Conservation (phyloP, 2,113 vertebrate genomes). For the Climacteris rufus region DNA sequence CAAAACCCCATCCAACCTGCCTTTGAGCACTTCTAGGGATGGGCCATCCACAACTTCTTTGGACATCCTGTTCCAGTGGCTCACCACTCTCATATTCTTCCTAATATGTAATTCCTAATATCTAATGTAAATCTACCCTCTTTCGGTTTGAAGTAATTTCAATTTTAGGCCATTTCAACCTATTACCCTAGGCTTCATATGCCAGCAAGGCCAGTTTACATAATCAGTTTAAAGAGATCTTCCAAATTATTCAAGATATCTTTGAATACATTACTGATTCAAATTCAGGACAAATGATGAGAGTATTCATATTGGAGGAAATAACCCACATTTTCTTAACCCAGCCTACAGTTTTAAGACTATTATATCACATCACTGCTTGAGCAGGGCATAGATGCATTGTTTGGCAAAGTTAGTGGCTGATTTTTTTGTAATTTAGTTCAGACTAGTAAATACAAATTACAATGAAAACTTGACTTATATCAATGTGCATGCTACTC, state of each 20-base stretch:
- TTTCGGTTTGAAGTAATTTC: neutral
- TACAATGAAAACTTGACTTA: neutral
- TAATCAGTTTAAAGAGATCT: neutral
- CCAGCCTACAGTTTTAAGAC: neutral
- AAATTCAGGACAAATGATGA: neutral
- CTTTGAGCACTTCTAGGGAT: neutral
- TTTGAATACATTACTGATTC: neutral
- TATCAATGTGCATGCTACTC: neutral
- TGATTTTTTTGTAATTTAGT: neutral
- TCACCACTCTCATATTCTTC: neutral
- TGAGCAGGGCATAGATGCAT: neutral
- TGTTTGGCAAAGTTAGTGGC: neutral
- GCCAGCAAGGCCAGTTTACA: neutral
- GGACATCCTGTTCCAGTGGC: neutral
- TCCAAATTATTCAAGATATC: neutral
- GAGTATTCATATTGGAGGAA: neutral
- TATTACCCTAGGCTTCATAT: neutral
- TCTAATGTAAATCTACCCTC: neutral
- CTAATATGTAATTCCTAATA: neutral
- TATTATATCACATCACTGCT: neutral
- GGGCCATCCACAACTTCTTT: neutral
- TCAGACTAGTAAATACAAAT: neutral
- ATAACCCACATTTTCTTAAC: neutral
- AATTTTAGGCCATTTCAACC: neutral
- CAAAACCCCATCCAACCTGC: neutral